Percentiles rank a stretch among this genome's conserved stretches.
phyloP scores from a whole-genome alignment of 2,888 invertebrate species.

The Clostera curtula region DNA sequence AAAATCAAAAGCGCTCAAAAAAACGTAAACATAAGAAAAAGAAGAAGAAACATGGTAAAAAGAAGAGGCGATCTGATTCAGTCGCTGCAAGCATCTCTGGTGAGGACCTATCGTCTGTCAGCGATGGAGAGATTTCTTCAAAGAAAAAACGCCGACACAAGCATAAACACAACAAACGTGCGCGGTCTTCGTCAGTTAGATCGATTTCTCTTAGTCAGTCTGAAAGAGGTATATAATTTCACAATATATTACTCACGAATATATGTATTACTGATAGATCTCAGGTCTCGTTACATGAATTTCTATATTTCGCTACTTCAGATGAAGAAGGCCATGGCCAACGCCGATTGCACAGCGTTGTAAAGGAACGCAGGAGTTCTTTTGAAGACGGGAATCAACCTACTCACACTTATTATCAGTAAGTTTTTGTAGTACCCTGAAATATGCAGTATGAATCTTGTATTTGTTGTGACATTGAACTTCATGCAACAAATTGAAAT shows the following conservation, averaged over 20 bases:
- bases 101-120: no score
- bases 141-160: slow-evolving; percentile 65
- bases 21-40: slow-evolving; percentile 71
- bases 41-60: slow-evolving; percentile 68
- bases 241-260: slow-evolving; percentile 2
- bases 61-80: slow-evolving; percentile 53
- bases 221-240: slow-evolving; percentile 34
- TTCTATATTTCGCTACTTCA: slow-evolving; percentile 4
- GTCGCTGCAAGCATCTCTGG: slow-evolving; percentile 30
- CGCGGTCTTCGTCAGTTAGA: slow-evolving; percentile 42
- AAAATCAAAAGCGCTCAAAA: slow-evolving; percentile 53
- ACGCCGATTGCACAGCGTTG: slow-evolving; percentile 57
- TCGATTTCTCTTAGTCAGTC: no score
- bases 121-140: slow-evolving; percentile 40
- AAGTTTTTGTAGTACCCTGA: slow-evolving; percentile 27
- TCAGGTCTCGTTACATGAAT: neutral
- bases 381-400: slow-evolving; percentile 51
- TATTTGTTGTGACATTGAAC: no score
- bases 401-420: slow-evolving; percentile 62
- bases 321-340: slow-evolving; percentile 36
- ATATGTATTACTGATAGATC: no score
- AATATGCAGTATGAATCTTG: no score
- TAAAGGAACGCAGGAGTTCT: slow-evolving; percentile 52
- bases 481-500: no score
- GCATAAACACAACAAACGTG: slow-evolving; percentile 52